Evolutionary conservation across 2,888 invertebrate genomes (phyloP).

Genomic region (Abscondita cerata): DNA sequence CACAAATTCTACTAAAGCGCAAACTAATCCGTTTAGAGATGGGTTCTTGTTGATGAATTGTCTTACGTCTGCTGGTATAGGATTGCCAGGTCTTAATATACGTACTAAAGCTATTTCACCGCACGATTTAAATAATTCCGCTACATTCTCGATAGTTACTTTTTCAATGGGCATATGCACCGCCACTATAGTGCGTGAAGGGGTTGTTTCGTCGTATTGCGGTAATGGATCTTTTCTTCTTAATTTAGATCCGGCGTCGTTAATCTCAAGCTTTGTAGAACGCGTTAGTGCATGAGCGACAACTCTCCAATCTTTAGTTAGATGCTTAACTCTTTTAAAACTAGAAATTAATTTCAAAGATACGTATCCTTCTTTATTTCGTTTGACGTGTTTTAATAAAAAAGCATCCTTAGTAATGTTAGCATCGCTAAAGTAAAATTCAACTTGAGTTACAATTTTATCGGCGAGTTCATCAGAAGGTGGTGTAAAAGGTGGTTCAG

Average conservation of each 20-base stretch:
- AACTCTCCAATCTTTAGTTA: constrained; percentile 93
- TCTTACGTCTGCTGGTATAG: constrained; percentile 89
- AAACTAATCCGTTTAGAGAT: constrained; percentile 83
- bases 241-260: constrained; percentile 89
- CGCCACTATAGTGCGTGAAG: constrained; percentile 89
- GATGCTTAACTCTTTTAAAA: constrained; percentile 92
- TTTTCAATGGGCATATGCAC: constrained; percentile 85
- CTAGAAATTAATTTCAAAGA: constrained; percentile 94
- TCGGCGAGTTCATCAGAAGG: constrained; percentile 80
- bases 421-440: constrained; percentile 95
- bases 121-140: constrained; percentile 85
- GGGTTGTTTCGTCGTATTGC: constrained; percentile 89
- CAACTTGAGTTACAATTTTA: constrained; percentile 86
- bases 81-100: constrained; percentile 86
- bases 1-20: constrained; percentile 91
- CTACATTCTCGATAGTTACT: constrained; percentile 89
- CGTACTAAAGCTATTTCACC: constrained; percentile 91
- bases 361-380: constrained; percentile 96
- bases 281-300: constrained; percentile 85
- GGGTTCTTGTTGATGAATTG: constrained; percentile 92
- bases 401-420: constrained; percentile 96
- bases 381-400: constrained; percentile 89
- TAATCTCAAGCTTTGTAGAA: constrained; percentile 84
- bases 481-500: constrained; percentile 68
- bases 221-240: constrained; percentile 85